A percentile compares a stretch with the other conserved stretches of the same genome.
phyloP scores from a whole-genome alignment of 2,797 vertebrate species.

The Vultur gryphus region DNA sequence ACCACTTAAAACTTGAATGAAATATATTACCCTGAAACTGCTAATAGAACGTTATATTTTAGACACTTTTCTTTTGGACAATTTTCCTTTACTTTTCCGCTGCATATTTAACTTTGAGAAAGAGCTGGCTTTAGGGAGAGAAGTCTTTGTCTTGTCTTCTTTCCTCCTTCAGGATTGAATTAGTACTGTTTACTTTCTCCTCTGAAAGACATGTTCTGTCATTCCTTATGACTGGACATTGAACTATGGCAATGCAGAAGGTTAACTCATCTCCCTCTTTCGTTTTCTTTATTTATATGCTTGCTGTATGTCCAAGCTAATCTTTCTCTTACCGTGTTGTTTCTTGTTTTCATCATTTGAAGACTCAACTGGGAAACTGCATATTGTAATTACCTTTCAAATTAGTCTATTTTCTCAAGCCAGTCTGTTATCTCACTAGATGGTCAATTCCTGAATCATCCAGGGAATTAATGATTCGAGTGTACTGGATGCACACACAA shows the following conservation, averaged over 20 bases:
- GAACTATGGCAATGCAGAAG: not conserved
- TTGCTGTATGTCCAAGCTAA: not conserved
- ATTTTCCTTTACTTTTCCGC: not conserved
- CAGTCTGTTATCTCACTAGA: not conserved
- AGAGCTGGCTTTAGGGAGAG: not conserved
- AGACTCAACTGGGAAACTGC: not conserved
- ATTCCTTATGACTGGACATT: not conserved
- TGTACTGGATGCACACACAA: not conserved
- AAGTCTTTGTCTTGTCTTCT: not conserved
- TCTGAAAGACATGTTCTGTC: not conserved
- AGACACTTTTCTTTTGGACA: not conserved
- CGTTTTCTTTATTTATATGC: not conserved
- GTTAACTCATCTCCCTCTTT: not conserved
- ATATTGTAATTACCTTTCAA: not conserved
- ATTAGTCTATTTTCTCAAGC: not conserved
- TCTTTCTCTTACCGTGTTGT: not conserved
- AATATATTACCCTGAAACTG: not conserved
- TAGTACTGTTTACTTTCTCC: not conserved
- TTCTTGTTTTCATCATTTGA: not conserved
- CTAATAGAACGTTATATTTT: not conserved
- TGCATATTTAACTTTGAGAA: not conserved
- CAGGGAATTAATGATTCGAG: not conserved
- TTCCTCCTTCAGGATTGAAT: not conserved
- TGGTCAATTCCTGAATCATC: not conserved
- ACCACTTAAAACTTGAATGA: not conserved